Evolutionary conservation across 2,797 vertebrate genomes (phyloP).

Genomic region (Eremophila alpestris): DNA sequence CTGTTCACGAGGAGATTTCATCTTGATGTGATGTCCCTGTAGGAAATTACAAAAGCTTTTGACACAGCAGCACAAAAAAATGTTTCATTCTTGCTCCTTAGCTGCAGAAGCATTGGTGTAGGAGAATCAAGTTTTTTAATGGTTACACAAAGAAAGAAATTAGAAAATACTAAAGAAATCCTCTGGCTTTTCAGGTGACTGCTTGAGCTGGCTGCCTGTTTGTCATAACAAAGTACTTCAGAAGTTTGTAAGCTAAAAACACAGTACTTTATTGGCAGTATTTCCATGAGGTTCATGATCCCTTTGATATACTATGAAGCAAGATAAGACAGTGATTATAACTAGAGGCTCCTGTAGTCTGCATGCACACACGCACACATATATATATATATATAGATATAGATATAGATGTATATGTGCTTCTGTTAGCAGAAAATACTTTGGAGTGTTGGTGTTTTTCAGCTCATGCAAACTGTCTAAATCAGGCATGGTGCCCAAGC

Average conservation of each 20-base stretch:
- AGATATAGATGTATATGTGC: neutral
- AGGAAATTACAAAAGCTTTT: slow-evolving; percentile 1
- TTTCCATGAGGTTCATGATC: neutral
- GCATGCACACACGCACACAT: neutral
- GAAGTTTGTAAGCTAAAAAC: neutral
- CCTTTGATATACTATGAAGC: neutral
- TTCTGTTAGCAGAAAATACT: neutral
- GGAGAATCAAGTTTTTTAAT: neutral
- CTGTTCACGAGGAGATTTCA: neutral
- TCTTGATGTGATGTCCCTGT: neutral
- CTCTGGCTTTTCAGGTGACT: neutral
- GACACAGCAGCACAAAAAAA: neutral
- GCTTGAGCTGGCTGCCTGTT: neutral
- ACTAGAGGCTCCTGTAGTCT: neutral
- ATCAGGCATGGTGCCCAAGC: neutral
- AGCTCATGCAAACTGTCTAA: neutral
- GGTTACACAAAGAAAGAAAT: neutral
- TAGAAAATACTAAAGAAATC: neutral
- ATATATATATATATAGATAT: too few relatives aligned
- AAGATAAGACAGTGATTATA: neutral
- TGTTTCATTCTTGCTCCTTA: neutral
- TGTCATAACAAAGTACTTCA: neutral
- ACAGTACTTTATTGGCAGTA: neutral
- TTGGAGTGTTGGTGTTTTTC: neutral
- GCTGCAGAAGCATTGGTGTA: neutral